Evolutionary conservation across 2,113 vertebrate species (phyloP).

Genomic region (Piaya cayana): DNA sequence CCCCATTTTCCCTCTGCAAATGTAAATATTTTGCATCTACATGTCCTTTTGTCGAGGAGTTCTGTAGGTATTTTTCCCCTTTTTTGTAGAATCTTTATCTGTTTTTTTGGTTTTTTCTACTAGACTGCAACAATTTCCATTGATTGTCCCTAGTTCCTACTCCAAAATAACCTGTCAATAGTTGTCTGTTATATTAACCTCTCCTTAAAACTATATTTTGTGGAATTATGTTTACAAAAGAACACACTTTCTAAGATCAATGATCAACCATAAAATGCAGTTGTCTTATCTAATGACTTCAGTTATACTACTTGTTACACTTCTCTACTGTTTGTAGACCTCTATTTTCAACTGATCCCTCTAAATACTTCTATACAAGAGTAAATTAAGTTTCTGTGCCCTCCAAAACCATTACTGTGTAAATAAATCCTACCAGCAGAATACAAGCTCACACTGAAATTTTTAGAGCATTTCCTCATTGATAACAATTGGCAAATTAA

Average conservation of each 20-base stretch:
- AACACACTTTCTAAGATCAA: neutral
- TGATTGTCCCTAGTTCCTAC: fast-evolving
- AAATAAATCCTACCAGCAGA: neutral
- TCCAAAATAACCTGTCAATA: neutral
- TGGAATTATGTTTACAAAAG: neutral
- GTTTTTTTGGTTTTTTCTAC: fast-evolving
- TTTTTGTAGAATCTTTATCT: neutral
- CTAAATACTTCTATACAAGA: neutral
- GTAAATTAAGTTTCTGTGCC: neutral
- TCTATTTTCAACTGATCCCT: neutral
- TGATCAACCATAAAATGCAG: neutral
- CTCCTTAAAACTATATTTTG: neutral
- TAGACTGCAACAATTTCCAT: neutral
- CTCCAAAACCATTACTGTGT: neutral
- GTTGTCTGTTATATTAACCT: neutral
- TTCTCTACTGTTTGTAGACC: neutral
- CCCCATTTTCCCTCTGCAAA: neutral
- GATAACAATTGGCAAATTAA: neutral
- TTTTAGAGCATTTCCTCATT: neutral
- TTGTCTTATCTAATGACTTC: neutral
- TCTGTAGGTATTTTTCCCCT: neutral
- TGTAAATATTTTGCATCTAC: neutral
- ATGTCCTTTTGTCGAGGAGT: neutral
- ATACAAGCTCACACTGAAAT: neutral
- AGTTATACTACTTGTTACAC: neutral